Base-by-base conservation (phyloP, 2,888 invertebrate species). In the Hirtodrosophila histrioides region DNA sequence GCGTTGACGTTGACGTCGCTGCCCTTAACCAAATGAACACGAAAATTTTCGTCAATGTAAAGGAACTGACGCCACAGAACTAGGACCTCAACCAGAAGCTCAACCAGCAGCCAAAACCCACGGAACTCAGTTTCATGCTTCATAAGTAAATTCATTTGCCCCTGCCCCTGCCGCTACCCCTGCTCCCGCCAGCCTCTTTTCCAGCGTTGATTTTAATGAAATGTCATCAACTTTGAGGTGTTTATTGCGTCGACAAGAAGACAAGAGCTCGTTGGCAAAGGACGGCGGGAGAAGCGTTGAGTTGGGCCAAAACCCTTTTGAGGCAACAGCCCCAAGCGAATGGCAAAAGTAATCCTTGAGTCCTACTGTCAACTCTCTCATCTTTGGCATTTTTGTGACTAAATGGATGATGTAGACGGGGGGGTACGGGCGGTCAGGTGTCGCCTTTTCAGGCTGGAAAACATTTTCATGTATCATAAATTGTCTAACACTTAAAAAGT, bases 171-270 rank as follows among this genome's bases (percentile, higher is more conserved):
- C n/a, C 12, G 1, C 17, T 17, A 17, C 66, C 53, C 36, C 29
- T 31, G 6, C 6, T 5, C 9, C 5, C 43, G 5, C n/a, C 12
- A 9, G 1, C 7, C 44, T 27, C 48, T 37, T 37, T 27, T 27
- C 48, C 54, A 27, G 76, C 68, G 81, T 80, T 82, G 88, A 81
- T 88, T 88, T 88, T 88, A 90, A 88, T 89, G 88, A 89, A 90
- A 89, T 89, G 89, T 88, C 88, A 88, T 88, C 87, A 82, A 88
- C 79, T 89, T 86, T 88, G 77, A 89, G 88, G 88, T 88, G 86
- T 89, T 89, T 88, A 89, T 89, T 86, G 84, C 88, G 74, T 80
- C 76, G 85, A 76, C 86, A 87, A 69, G 70, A 63, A 65, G 69
- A 27, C 70, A 67, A 67, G 62, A 50, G 69, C 41, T 37, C 3